phyloP scores from a whole-genome alignment of 2,113 vertebrate species.

The Rhinoptilus africanus region DNA sequence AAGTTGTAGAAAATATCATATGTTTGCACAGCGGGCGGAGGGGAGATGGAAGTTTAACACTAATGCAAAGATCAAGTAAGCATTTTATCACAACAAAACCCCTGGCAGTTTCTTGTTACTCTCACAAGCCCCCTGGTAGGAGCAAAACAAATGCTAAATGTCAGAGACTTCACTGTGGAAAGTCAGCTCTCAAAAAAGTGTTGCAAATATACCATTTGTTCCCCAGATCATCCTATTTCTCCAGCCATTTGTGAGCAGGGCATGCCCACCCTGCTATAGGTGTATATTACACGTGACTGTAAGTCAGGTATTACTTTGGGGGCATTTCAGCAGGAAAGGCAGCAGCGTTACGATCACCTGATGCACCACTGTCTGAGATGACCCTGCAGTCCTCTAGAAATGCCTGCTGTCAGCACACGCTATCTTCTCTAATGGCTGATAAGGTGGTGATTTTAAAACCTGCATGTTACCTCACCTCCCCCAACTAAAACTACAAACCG shows the following conservation, averaged over 20 bases:
- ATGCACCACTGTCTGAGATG: background rate
- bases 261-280: fast-evolving
- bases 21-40: background rate
- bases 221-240: background rate
- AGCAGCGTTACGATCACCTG: background rate
- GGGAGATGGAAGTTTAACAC: background rate
- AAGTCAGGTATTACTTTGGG: background rate
- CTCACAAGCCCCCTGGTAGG: background rate
- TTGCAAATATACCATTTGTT: background rate
- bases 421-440: background rate
- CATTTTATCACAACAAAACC: background rate
- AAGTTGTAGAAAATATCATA: background rate
- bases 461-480: background rate
- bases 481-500: background rate
- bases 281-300: background rate
- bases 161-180: background rate
- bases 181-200: background rate
- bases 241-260: background rate
- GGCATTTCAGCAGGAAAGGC: background rate
- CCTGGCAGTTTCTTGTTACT: background rate
- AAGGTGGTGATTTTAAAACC: background rate
- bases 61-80: background rate
- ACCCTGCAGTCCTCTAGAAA: background rate
- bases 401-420: background rate
- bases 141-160: background rate